A percentile compares a stretch with the other conserved stretches of the same genome.
These are phyloP conservation scores for Hyposoter dolosus DNA, from an alignment of 2,888 invertebrate species.

Conservation along the genomic window DNA sequence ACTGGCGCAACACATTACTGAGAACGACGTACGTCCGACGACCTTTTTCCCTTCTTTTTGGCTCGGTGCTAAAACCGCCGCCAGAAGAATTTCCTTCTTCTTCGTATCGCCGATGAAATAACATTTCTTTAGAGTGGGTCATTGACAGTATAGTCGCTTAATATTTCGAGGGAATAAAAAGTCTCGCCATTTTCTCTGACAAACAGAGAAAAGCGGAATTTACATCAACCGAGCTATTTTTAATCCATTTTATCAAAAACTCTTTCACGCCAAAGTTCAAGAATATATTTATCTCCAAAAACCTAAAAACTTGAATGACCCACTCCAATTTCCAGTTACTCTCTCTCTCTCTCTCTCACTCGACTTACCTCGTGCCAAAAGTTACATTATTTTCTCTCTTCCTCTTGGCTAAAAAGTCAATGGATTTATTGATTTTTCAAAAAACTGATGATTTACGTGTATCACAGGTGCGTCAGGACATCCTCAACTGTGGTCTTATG, in stretches of 20 bases:
- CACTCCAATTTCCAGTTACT: not conserved
- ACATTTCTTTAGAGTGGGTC: not conserved
- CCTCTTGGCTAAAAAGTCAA: slow-evolving; percentile 14
- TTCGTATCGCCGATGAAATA: not conserved
- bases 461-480: slow-evolving; percentile 91
- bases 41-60: slow-evolving; percentile 8
- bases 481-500: slow-evolving; percentile 90
- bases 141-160: not conserved
- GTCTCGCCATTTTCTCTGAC: not conserved
- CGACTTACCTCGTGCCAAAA: not conserved
- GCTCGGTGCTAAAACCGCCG: not conserved
- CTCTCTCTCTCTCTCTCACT: not conserved
- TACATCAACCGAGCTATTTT: too few relatives aligned
- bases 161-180: not conserved
- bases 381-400: not conserved
- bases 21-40: slow-evolving; percentile 89
- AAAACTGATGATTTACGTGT: slow-evolving; percentile 78
- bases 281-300: not conserved
- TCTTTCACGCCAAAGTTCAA: not conserved
- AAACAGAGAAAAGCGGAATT: not conserved
- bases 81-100: not conserved
- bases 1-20: slow-evolving; percentile 90
- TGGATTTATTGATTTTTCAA: slow-evolving; percentile 63
- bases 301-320: not conserved
- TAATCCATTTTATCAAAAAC: not conserved